These are phyloP conservation scores for Lysiphlebus fabarum DNA, from an alignment of 1,140 invertebrate species.

Conservation along the genomic window DNA sequence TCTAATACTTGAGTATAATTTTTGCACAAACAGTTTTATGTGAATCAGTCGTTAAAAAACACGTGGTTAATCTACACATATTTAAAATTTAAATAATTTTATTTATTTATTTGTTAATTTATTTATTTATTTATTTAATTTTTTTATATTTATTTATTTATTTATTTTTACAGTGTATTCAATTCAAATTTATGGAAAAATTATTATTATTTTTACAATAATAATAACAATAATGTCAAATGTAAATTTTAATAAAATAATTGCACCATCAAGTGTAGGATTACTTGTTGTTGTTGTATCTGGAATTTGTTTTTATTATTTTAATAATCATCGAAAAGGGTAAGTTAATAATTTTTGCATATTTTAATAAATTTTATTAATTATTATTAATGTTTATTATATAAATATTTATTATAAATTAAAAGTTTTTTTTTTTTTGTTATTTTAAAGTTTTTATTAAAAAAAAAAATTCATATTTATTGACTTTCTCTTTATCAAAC, in stretches of 20 bases:
- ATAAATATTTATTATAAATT: neutral
- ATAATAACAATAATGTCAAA: constrained; percentile 7
- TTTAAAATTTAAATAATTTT: no score
- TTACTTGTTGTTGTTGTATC: constrained; percentile 38
- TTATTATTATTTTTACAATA: neutral
- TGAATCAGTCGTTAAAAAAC: no score
- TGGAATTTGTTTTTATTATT: constrained; percentile 41
- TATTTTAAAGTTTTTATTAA: no score
- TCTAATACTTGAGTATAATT: no score
- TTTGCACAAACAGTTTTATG: no score
- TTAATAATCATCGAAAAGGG: constrained; percentile 33
- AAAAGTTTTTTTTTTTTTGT: no score
- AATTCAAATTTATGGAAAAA: no score
- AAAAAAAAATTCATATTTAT: neutral
- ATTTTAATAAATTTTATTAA: constrained; percentile 1
- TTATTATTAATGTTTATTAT: constrained; percentile 4
- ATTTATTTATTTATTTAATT: no score
- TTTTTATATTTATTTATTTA: no score
- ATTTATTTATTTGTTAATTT: no score
- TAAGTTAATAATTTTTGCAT: constrained; percentile 25
- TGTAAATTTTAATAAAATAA: constrained; percentile 34
- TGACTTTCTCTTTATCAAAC: no score
- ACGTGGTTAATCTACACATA: no score
- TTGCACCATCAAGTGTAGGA: constrained; percentile 35
- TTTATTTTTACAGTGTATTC: neutral